These are phyloP conservation scores for Uloborus plumipes DNA, from an alignment of 2,888 invertebrate species.

Conservation along the genomic window DNA sequence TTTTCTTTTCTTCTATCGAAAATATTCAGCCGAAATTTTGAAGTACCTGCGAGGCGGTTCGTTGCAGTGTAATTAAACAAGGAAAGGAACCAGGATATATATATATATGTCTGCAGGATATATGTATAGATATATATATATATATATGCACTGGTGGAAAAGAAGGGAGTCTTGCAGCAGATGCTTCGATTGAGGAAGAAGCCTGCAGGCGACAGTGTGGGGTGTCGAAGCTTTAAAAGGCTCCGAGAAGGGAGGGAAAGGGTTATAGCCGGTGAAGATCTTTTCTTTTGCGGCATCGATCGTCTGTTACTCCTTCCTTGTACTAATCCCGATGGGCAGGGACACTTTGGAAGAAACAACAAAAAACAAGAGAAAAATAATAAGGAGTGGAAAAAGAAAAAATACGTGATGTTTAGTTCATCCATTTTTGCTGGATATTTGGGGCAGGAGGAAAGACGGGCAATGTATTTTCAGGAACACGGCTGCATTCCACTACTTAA, in stretches of 20 bases:
- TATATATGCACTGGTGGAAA: background rate
- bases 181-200: conserved; percentile 47
- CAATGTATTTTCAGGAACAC: too few relatives aligned
- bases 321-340: conserved; percentile 43
- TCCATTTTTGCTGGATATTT: conserved; percentile 34
- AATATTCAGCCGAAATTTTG: conserved; percentile 56
- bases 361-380: conserved; percentile 2
- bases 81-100: conserved; percentile 10
- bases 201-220: conserved; percentile 43
- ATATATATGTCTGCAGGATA: background rate
- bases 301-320: conserved; percentile 9
- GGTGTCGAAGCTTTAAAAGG: conserved; percentile 38
- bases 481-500: too few relatives aligned
- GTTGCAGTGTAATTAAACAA: conserved; percentile 57
- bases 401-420: conserved; percentile 50
- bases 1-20: conserved; percentile 26
- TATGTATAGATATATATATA: too few relatives aligned
- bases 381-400: conserved; percentile 1
- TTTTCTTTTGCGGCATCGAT: conserved; percentile 44
- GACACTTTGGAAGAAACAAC: conserved; percentile 22
- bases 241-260: conserved; percentile 16
- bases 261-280: conserved; percentile 42
- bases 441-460: background rate
- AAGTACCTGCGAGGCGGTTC: conserved; percentile 53
- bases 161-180: conserved; percentile 22